Base-by-base conservation (phyloP, 2,888 invertebrate genomes). In the Oconnorella tubifera region DNA sequence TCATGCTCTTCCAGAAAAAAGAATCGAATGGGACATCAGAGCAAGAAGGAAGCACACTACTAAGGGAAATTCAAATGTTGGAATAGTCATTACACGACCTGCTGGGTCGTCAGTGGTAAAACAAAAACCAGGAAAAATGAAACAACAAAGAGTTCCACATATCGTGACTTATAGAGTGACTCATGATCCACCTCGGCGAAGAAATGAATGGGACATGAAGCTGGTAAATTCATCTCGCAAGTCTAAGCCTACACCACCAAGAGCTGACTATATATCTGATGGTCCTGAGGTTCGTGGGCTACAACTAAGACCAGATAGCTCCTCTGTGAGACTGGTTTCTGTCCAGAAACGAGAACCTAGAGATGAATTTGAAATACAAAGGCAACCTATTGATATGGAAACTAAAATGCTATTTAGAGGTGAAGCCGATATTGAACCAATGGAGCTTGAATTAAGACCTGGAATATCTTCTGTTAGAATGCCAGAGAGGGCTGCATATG, bases 181-280 rank as follows among this genome's bases (percentile, higher is more conserved):
- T 23, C 53, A 51, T 25, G 53, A 51, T 51, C 10, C 25, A 51
- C 53, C 53, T 10, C 10, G 25, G 14, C 14, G 25, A 51, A 23
- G 25, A 6, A 51, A 51, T 23, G 53, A 51, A 6, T 51, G 53
- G 53, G 53, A 51, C 25, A 6, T 51, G 53, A 51, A 51, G 53
- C 10, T 25, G 53, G 25, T 6, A 6, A 51, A 23, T 6, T 6
- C 14, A 27, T 10, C 53, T 51, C 10, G 25, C 10, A 51, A 19
- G 4, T 6, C 10, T 19, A 40, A 40, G 40, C 40, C 40, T 10
- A 10, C 10, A 40, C 10, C 40, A 40, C 40, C 19, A 40, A 40
- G 40, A 14, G 25, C 53, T 19, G 53, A 51, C 53, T 40, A 14
- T 40, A 10, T 40, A 10, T 19, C 25, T 23, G 53, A 51, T 19